Conservation (phyloP, 2,113 vertebrate genomes). For the Ceuthmochares aereus region DNA sequence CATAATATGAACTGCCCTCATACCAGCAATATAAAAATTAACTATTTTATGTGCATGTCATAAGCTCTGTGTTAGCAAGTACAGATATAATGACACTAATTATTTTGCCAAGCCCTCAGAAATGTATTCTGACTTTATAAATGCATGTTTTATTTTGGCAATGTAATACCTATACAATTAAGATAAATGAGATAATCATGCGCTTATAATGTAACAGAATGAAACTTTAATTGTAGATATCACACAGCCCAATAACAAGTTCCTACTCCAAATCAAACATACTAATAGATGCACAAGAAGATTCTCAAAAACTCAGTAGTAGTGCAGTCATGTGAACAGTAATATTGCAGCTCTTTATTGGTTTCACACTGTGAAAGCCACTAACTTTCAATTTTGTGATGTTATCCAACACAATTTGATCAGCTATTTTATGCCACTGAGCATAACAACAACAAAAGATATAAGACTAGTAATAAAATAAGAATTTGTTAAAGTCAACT, state of each 20-base stretch:
- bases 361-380: slow-evolving; percentile 54
- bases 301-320: slow-evolving; percentile 29
- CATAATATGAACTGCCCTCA: neutral
- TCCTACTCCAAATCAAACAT: neutral
- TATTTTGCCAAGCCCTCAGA: slow-evolving; percentile 13
- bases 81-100: neutral
- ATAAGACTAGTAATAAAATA: slow-evolving; percentile 27
- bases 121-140: slow-evolving; percentile 26
- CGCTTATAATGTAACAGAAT: neutral
- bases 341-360: slow-evolving; percentile 43
- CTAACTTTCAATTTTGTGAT: slow-evolving; percentile 56
- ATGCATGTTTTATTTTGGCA: slow-evolving; percentile 39
- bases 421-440: neutral
- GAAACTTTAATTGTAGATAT: slow-evolving; percentile 49
- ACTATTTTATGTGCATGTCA: neutral
- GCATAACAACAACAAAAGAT: slow-evolving; percentile 9
- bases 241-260: slow-evolving; percentile 9
- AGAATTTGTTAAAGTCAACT: slow-evolving; percentile 42
- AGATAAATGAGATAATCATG: slow-evolving; percentile 53
- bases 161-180: slow-evolving; percentile 35
- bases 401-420: slow-evolving; percentile 58
- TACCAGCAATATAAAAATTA: neutral
- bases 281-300: slow-evolving; percentile 22
- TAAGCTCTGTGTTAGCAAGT: neutral
- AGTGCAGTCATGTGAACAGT: slow-evolving; percentile 33